Evolutionary conservation across 2,797 vertebrate species (phyloP).

Genomic region (Poecilia wingei): DNA sequence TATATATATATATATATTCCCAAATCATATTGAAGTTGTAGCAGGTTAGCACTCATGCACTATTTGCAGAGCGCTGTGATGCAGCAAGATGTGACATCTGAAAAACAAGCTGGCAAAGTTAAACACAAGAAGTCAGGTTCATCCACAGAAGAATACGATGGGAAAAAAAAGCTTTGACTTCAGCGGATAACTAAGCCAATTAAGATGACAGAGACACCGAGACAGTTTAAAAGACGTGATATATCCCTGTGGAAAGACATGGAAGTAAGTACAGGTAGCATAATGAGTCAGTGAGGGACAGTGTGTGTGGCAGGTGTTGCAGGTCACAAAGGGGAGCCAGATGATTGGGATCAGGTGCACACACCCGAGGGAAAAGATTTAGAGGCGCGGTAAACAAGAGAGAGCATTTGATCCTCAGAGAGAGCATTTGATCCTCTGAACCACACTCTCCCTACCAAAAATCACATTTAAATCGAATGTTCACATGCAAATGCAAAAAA

Average conservation of each 20-base stretch:
- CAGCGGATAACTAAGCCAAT: conserved; percentile 21
- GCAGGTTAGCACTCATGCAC: not conserved
- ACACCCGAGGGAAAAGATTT: conserved; percentile 8
- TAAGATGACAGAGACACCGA: conserved; percentile 1
- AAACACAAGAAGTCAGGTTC: not conserved
- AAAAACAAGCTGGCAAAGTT: not conserved
- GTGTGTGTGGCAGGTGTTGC: conserved; percentile 17
- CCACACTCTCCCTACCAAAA: not conserved
- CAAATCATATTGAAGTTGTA: not conserved
- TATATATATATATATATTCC: no score
- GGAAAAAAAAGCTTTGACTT: conserved; percentile 15
- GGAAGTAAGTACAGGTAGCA: conserved; percentile 1
- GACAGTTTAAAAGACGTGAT: not conserved
- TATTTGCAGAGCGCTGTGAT: not conserved
- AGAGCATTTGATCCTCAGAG: not conserved
- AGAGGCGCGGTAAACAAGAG: not conserved
- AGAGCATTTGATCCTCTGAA: not conserved
- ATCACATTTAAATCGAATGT: not conserved
- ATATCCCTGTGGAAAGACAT: conserved; percentile 21
- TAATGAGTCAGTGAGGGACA: conserved; percentile 45
- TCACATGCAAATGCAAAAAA: not conserved
- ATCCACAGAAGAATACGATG: conserved; percentile 1
- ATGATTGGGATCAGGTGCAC: conserved; percentile 36
- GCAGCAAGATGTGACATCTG: not conserved
- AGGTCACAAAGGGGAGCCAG: conserved; percentile 41